Base-by-base conservation (phyloP, 1,140 invertebrate genomes). In the Apocrypta bakeri region DNA sequence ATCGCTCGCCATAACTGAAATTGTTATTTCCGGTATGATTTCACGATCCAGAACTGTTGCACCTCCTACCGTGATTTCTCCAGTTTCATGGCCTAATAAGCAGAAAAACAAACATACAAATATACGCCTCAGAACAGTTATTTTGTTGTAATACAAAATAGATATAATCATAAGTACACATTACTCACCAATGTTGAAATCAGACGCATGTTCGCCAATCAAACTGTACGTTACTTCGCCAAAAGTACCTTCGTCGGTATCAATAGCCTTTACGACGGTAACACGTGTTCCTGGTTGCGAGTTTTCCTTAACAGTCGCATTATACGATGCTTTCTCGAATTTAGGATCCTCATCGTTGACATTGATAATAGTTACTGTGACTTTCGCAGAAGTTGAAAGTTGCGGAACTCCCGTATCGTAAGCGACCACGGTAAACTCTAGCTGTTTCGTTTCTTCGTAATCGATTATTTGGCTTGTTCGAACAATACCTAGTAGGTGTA, bases 321-420 rank as follows among this genome's bases (percentile, higher is more conserved):
- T 94, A 88, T 98, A 98, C 9, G 91, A 86, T 88, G 94, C 91
- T 74, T 93, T 90, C 21, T 93, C 92, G 87, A 98, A 98, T 61
- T 94, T 92, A 0, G 97, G 97, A 89, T 95, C 94, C 86, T 97
- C 96, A 87, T 98, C 97, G 87, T 98, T 98, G 0, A 97, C 94
- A 88, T 98, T 98, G 27, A 95, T 93, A 17, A 98, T 94, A 61
- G 95, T 94, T 0, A 98, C 95, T 9, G 92, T 94, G 4, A 99
- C 94, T 21, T 94, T 93, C 0, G 97, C 96, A 0, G 94, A 93
- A 0, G 96, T 94, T 9, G 95, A 95, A 66, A 96, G 91, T 85
- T 96, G 95, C 1, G 98, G 97, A 0, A 97, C 94, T 14, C 97
- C 97, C 0, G 95, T 95, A 91, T 98, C 98, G 85, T 94, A 95